Evolutionary conservation across 2,888 invertebrate species (phyloP).

Genomic region (Volucella inanis): DNA sequence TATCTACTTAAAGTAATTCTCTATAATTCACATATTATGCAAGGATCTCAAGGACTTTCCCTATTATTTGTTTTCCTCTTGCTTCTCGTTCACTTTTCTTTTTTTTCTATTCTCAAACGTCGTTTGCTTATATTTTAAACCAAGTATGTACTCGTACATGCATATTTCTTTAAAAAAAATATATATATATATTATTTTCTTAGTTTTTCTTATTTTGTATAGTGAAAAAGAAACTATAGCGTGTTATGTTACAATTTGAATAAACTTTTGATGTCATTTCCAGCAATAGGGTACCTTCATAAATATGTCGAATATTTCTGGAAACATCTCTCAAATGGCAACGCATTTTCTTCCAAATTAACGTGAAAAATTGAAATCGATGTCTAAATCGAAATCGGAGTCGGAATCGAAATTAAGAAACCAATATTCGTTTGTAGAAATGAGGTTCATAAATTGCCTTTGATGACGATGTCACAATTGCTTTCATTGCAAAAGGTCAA

Average conservation of each 20-base stretch:
- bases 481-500: slow-evolving; percentile 31
- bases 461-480: slow-evolving; percentile 18
- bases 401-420: no score
- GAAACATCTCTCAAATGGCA: neutral
- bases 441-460: slow-evolving; percentile 15
- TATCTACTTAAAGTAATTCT: no score
- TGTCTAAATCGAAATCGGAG: no score
- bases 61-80: no score
- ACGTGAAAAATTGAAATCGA: no score
- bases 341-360: neutral
- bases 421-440: neutral
- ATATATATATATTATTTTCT: neutral
- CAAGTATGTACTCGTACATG: no score
- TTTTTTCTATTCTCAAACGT: no score
- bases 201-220: neutral
- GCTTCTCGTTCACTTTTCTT: no score
- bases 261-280: neutral
- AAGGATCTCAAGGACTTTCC: no score
- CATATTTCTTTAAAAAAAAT: neutral
- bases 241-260: slow-evolving; percentile 13
- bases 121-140: no score
- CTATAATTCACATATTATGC: no score
- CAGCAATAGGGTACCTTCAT: neutral
- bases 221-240: neutral
- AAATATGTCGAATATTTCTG: neutral